Base-by-base conservation (phyloP, 1,140 invertebrate genomes). In the Andricus grossulariae region DNA sequence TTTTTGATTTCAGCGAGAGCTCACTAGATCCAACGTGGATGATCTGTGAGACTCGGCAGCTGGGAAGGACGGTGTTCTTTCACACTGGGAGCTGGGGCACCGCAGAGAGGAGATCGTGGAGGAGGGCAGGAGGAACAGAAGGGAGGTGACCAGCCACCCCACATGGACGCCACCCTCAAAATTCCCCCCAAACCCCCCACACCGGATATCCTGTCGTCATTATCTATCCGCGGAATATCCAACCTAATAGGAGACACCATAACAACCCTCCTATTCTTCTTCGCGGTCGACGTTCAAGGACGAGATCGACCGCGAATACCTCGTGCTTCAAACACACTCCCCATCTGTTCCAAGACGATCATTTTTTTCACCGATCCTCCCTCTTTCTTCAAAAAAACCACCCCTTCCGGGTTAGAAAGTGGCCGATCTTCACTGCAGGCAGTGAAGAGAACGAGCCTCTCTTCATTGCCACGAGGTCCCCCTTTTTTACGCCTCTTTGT, bases 141-240 rank as follows among this genome's bases (percentile, higher is more conserved):
- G 82, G 83, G 82, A 86, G 88, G 87, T 89, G 88, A 88, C 85
- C 86, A 88, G 85, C 73, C 82, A 87, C 86, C 83, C 87, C 88
- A 87, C 87, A 89, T 88, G 87, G 88, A 89, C 88, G 83, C 88
- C 88, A 87, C 80, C 86, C 83, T 77, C 84, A 85, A 85, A 84
- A 82, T 60, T 88, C 81, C 82, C 77, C 79, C 82, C 85, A 75
- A 79, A 87, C 80, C 86, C 85, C 85, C 84, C 76, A 84, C 82
- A 85, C 76, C 85, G 85, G 82, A 87, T 84, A 86, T 85, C 85
- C 86, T 86, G 80, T 82, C 83, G 84, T 70, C 84, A 83, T 82
- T 87, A 87, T 83, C 76, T 85, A 81, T 86, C 83, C 79, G 85
- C 85, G 80, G 86, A 88, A 86, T 84, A 88, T 86, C 87, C 86